These are phyloP conservation scores for Monochamus saltuarius DNA, from an alignment of 1,140 invertebrate species.

Conservation along the genomic window DNA sequence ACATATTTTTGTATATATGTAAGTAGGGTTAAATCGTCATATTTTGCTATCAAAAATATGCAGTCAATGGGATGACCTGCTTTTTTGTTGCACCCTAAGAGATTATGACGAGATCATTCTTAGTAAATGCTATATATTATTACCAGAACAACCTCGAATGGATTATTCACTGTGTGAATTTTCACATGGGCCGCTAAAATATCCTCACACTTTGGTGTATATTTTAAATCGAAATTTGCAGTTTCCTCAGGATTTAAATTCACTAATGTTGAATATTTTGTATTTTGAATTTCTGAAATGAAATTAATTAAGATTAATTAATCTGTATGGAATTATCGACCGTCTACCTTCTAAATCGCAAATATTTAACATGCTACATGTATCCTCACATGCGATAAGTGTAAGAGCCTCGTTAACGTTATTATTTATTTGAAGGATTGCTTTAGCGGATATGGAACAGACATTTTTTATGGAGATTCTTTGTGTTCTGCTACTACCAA, in stretches of 20 bases:
- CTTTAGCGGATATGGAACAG: constrained; percentile 35
- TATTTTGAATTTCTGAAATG: constrained; percentile 14
- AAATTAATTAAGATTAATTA: no score
- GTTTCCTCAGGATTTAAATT: constrained; percentile 25
- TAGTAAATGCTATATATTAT: constrained; percentile 8
- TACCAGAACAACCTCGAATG: constrained; percentile 40
- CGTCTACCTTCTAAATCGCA: constrained; percentile 17
- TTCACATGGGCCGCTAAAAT: constrained; percentile 18
- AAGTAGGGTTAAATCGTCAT: no score
- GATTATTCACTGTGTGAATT: constrained; percentile 39
- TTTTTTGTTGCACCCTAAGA: no score
- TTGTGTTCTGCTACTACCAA: constrained; percentile 11
- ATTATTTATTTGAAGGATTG: constrained; percentile 29
- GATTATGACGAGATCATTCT: no score
- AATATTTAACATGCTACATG: constrained; percentile 15
- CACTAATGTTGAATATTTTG: constrained; percentile 22
- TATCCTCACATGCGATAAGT: constrained; percentile 20
- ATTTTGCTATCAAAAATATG: no score
- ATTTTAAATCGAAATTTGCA: constrained; percentile 26
- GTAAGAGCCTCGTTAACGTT: constrained; percentile 10
- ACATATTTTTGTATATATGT: no score
- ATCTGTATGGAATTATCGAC: no score
- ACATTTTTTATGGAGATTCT: constrained; percentile 34
- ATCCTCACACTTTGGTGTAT: constrained; percentile 18
- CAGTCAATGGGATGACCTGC: no score